These are phyloP conservation scores for Hypanus sabinus DNA, from an alignment of 2,113 vertebrate species.

Conservation along the genomic window DNA sequence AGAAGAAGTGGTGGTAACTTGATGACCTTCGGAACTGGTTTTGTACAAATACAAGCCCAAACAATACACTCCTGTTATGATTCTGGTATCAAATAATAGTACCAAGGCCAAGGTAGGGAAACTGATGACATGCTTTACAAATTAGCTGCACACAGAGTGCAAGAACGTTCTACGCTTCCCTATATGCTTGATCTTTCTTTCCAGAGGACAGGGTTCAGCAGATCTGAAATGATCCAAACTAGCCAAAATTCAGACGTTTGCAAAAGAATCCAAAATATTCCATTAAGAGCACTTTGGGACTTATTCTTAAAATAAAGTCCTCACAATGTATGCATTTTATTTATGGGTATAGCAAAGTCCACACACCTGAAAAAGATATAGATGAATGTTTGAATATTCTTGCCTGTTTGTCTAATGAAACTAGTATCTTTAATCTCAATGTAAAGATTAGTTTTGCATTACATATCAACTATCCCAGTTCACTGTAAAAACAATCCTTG, in stretches of 20 bases:
- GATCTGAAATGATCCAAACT: conserved; percentile 19
- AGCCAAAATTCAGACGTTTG: neutral
- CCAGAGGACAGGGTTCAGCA: neutral
- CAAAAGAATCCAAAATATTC: neutral
- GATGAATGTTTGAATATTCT: neutral
- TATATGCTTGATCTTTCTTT: neutral
- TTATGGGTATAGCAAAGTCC: neutral
- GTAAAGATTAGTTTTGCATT: conserved; percentile 1
- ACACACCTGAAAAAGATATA: conserved; percentile 19
- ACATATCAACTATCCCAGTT: neutral
- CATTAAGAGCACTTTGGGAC: conserved; percentile 17
- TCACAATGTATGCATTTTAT: neutral
- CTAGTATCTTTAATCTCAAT: neutral
- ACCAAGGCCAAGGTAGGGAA: too few relatives aligned
- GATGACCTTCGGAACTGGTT: neutral
- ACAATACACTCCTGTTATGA: neutral
- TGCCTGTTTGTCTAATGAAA: neutral
- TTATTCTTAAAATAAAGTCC: neutral
- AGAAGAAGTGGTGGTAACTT: neutral
- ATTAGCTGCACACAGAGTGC: neutral
- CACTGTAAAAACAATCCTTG: conserved; percentile 10
- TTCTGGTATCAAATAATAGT: neutral
- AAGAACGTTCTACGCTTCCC: neutral
- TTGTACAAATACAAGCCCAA: neutral
- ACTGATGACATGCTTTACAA: neutral